A percentile compares a stretch with the other conserved stretches of the same genome.
Evolutionary conservation across 2,113 vertebrate genomes (phyloP).

Genomic region (Pogonocichla stellata): DNA sequence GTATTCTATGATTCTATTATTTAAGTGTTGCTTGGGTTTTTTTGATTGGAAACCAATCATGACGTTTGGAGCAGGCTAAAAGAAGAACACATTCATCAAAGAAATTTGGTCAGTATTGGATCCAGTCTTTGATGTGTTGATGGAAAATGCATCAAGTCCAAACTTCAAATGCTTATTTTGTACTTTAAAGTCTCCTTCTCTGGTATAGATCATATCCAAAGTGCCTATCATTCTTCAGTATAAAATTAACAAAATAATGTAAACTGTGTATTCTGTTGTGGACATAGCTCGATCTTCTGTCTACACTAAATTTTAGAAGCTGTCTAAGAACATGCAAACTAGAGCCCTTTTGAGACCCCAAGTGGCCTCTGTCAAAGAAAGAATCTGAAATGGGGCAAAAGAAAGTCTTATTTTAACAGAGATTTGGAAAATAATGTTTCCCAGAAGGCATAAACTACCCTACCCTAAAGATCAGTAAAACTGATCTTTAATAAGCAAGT

Average conservation of each 20-base stretch:
- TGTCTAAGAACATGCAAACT: not conserved
- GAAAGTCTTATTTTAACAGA: not conserved
- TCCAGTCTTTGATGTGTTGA: not conserved
- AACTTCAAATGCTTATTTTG: not conserved
- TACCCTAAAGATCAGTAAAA: not conserved
- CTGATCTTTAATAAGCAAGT: not conserved
- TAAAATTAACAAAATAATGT: not conserved
- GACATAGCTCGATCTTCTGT: not conserved
- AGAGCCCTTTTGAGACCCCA: not conserved
- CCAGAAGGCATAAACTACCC: not conserved
- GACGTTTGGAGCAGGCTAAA: not conserved
- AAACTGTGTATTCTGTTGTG: not conserved
- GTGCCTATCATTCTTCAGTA: not conserved
- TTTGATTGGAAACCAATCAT: not conserved
- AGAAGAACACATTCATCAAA: not conserved
- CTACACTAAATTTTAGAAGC: not conserved
- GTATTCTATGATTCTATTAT: not conserved
- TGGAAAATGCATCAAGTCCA: not conserved
- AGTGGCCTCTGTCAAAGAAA: not conserved
- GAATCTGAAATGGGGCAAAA: slow-evolving; percentile 1
- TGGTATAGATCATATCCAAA: not conserved
- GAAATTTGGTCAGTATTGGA: not conserved
- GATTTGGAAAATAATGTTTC: not conserved
- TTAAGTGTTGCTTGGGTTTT: not conserved
- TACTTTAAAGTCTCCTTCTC: not conserved